phyloP scores from a whole-genome alignment of 2,888 invertebrate species.

The Plagodis dolabraria region DNA sequence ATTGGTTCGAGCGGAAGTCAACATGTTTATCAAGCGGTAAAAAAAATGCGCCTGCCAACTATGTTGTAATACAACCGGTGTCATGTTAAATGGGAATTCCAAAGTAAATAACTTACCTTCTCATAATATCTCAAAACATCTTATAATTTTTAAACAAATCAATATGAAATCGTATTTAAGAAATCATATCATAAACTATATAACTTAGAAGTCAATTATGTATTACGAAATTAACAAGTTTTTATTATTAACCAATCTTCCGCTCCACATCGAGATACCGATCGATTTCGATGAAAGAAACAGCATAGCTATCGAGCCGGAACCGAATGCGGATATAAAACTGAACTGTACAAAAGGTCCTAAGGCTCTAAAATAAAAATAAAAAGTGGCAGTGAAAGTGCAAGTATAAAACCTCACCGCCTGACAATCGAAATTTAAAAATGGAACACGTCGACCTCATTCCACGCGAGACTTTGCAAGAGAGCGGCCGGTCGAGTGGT shows the following conservation, averaged over 20 bases:
- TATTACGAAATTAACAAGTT: slow-evolving; percentile 31
- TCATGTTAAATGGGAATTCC: slow-evolving; percentile 1
- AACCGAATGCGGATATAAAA: slow-evolving; percentile 47
- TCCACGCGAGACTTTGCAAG: slow-evolving; percentile 65
- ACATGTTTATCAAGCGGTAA: slow-evolving; percentile 20
- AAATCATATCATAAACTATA: too few relatives aligned
- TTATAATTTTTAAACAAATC: too few relatives aligned
- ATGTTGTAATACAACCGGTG: slow-evolving; percentile 2
- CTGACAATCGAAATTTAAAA: slow-evolving; percentile 77
- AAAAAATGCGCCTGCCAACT: slow-evolving; percentile 9
- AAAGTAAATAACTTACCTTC: not conserved
- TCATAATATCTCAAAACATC: too few relatives aligned
- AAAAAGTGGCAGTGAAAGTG: slow-evolving; percentile 68
- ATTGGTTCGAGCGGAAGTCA: slow-evolving; percentile 15
- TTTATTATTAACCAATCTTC: slow-evolving; percentile 1
- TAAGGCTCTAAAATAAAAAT: slow-evolving; percentile 23
- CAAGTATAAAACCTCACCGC: slow-evolving; percentile 50
- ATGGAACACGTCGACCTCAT: slow-evolving; percentile 79
- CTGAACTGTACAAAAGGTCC: slow-evolving; percentile 33
- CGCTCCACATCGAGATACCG: slow-evolving; percentile 24
- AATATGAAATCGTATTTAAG: too few relatives aligned
- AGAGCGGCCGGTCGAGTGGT: slow-evolving; percentile 58
- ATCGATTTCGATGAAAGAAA: slow-evolving; percentile 32
- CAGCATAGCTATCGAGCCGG: slow-evolving; percentile 43
- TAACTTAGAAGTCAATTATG: slow-evolving; percentile 12